Percentiles rank a stretch among this genome's conserved stretches.
phyloP scores from a whole-genome alignment of 2,888 invertebrate genomes.

The Mallateleia sp. region DNA sequence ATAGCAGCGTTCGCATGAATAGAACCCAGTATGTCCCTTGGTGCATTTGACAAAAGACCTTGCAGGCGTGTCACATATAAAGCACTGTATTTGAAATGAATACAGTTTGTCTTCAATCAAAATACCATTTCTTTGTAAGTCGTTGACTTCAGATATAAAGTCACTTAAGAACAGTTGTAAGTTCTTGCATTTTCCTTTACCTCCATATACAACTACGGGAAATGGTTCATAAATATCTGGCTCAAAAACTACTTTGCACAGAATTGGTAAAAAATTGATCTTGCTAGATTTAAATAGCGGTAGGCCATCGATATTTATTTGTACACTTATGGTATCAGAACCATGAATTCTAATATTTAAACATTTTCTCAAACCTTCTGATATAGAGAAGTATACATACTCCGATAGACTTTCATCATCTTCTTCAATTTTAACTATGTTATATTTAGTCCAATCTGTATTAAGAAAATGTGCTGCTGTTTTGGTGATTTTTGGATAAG shows the following conservation, averaged over 20 bases:
- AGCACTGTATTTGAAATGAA: slow-evolving; percentile 54
- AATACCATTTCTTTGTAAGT: slow-evolving; percentile 48
- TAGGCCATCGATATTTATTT: slow-evolving; percentile 68
- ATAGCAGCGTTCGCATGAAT: slow-evolving; percentile 72
- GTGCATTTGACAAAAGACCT: slow-evolving; percentile 69
- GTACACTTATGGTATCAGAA: slow-evolving; percentile 30
- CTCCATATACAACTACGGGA: slow-evolving; percentile 63
- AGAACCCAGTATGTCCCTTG: slow-evolving; percentile 75
- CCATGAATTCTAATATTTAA: slow-evolving; percentile 29
- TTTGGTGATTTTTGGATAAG: slow-evolving; percentile 56
- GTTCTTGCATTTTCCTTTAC: slow-evolving; percentile 44
- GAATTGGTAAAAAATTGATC: slow-evolving; percentile 73
- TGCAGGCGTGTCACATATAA: slow-evolving; percentile 71
- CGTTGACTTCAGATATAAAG: slow-evolving; percentile 61
- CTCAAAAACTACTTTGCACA: slow-evolving; percentile 59
- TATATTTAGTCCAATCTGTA: slow-evolving; percentile 42
- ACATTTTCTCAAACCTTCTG: slow-evolving; percentile 48
- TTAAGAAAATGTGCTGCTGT: slow-evolving; percentile 45
- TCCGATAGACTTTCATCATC: slow-evolving; percentile 36
- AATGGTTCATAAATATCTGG: slow-evolving; percentile 72
- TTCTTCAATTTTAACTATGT: slow-evolving; percentile 19
- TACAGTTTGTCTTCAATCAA: slow-evolving; percentile 26
- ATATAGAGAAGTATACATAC: slow-evolving; percentile 66
- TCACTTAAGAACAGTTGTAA: slow-evolving; percentile 39
- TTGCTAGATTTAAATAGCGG: slow-evolving; percentile 61